Conservation (phyloP, 2,797 vertebrate genomes). For the Rhinoraja longicauda region DNA sequence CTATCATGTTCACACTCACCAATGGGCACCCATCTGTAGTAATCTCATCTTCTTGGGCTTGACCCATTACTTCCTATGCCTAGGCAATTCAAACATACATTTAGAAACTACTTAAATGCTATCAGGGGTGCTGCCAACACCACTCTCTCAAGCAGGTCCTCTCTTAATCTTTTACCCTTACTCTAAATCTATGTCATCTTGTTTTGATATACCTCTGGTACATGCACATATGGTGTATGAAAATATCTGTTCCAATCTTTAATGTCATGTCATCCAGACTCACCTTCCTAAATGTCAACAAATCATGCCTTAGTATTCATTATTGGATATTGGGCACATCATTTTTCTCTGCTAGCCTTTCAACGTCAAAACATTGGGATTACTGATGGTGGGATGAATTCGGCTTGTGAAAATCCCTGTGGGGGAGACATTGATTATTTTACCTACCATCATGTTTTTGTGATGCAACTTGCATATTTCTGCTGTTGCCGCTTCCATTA, state of each 20-base stretch:
- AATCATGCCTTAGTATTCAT: neutral
- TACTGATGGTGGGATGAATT: neutral
- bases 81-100: no score
- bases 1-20: no score
- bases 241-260: neutral
- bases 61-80: no score
- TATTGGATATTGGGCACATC: neutral
- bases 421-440: neutral
- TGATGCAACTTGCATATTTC: neutral
- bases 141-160: no score
- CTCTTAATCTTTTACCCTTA: no score
- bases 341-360: neutral
- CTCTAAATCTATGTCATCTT: no score
- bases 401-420: neutral
- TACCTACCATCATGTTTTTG: neutral
- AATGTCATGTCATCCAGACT: neutral
- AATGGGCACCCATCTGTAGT: no score
- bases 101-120: no score
- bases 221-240: neutral
- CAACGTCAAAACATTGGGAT: neutral
- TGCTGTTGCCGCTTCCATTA: neutral
- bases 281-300: neutral
- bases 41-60: no score
- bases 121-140: no score
- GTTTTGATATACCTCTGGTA: no score